phyloP scores from a whole-genome alignment of 2,113 vertebrate species.

The Eurystomus gularis region DNA sequence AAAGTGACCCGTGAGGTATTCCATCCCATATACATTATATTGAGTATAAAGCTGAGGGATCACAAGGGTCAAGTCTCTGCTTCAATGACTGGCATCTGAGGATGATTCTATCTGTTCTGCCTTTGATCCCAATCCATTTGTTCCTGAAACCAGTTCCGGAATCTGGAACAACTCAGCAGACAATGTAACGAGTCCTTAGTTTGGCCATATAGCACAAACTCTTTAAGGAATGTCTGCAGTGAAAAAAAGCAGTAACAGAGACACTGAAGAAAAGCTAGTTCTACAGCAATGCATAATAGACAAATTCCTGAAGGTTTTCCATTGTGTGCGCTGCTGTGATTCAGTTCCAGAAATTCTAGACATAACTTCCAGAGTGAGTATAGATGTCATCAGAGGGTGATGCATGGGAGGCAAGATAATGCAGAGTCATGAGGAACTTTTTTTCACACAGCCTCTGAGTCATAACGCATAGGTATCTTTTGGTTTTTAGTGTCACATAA shows the following conservation, averaged over 20 bases:
- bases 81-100: too few species aligned
- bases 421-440: neutral
- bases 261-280: neutral
- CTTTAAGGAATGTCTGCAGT: neutral
- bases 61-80: too few species aligned
- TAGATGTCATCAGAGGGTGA: neutral
- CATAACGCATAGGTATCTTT: neutral
- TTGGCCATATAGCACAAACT: neutral
- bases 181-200: neutral
- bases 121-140: too few species aligned
- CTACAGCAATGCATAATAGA: neutral
- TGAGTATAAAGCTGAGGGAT: too few species aligned
- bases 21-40: too few species aligned
- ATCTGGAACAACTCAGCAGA: neutral
- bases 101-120: too few species aligned
- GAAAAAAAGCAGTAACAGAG: neutral
- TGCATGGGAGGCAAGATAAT: rapidly evolving
- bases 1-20: too few species aligned
- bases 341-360: neutral
- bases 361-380: neutral
- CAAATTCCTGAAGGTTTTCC: neutral
- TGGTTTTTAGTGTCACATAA: neutral
- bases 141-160: too few species aligned
- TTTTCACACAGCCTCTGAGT: neutral
- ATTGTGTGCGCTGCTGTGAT: neutral